A percentile compares a stretch with the other conserved stretches of the same genome.
Evolutionary conservation across 1,140 invertebrate species (phyloP).

Genomic region (Diorhabda carinulata): DNA sequence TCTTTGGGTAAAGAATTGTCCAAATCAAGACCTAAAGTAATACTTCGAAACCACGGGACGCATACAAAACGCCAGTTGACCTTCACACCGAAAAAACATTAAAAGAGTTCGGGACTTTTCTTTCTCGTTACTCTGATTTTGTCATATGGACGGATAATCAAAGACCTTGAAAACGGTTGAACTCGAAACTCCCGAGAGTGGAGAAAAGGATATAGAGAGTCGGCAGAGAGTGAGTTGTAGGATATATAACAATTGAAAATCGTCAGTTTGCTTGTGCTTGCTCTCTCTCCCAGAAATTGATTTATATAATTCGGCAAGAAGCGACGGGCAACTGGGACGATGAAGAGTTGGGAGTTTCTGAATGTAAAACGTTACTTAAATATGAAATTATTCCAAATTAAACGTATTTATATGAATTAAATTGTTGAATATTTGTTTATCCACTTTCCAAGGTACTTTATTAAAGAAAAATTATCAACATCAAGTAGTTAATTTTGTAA

Average conservation of each 20-base stretch:
- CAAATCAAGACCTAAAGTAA: no score
- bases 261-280: neutral
- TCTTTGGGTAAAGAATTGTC: no score
- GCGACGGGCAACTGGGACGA: conserved; percentile 6
- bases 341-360: neutral
- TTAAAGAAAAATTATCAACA: no score
- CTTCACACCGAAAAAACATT: neutral
- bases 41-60: no score
- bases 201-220: conserved; percentile 6
- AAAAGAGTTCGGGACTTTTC: neutral
- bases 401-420: no score
- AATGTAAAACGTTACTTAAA: no score
- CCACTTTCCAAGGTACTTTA: no score
- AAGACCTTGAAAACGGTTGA: conserved; percentile 4
- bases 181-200: neutral
- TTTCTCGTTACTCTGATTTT: neutral
- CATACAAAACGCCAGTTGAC: no score
- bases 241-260: conserved; percentile 1
- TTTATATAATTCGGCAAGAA: conserved; percentile 22
- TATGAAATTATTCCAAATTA: no score
- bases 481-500: no score
- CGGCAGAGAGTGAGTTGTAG: neutral
- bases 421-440: no score
- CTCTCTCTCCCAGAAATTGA: conserved; percentile 20
- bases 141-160: neutral